Conservation (phyloP, 2,888 invertebrate species). For the Siphlonurus alternatus region DNA sequence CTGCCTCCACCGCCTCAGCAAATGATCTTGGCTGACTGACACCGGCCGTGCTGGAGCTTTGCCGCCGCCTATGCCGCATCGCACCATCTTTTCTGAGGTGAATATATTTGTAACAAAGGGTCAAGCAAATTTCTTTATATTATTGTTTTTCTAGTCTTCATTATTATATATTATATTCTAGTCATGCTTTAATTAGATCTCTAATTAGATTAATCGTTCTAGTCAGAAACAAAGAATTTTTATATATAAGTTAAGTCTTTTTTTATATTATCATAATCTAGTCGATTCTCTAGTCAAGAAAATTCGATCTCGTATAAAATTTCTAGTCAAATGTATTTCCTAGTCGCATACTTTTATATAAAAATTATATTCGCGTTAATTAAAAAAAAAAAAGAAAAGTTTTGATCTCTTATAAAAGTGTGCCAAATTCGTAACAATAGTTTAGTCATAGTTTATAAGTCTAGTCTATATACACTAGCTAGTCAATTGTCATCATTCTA, state of each 20-base stretch:
- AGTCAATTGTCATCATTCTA: too few relatives aligned
- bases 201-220: neutral
- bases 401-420: too few relatives aligned
- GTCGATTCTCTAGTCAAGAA: neutral
- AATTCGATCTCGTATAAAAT: neutral
- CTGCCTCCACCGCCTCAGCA: neutral
- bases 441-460: too few relatives aligned
- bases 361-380: too few relatives aligned
- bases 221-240: neutral
- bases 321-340: too few relatives aligned
- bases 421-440: too few relatives aligned
- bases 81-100: conserved; percentile 1
- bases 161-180: neutral
- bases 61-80: neutral
- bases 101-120: neutral
- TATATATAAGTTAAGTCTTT: neutral
- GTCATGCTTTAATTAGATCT: neutral
- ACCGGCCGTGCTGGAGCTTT: neutral
- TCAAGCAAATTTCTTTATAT: neutral
- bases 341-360: too few relatives aligned
- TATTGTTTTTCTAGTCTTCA: neutral
- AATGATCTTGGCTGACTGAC: neutral
- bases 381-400: too few relatives aligned
- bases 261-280: neutral
- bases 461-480: too few relatives aligned